phyloP scores from a whole-genome alignment of 2,113 vertebrate genomes.

The Bucco capensis region DNA sequence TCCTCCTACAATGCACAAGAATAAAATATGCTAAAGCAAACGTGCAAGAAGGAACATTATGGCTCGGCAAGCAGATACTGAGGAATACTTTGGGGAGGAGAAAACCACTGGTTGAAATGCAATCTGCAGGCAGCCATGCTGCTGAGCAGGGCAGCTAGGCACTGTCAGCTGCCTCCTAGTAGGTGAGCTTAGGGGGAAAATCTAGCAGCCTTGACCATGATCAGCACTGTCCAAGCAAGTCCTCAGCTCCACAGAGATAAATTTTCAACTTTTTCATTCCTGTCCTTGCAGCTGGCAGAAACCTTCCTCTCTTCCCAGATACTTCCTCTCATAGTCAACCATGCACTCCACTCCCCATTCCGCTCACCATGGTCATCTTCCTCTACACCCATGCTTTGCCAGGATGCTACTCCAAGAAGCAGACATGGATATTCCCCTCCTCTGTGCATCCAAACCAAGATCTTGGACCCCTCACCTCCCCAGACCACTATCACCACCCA shows the following conservation, averaged over 20 bases:
- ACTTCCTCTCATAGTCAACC: not conserved
- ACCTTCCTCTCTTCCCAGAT: not conserved
- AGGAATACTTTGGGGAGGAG: not conserved
- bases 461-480: not conserved
- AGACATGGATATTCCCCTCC: not conserved
- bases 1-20: not conserved
- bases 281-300: not conserved
- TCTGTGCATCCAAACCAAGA: not conserved
- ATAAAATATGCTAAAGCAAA: not conserved
- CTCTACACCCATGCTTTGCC: not conserved
- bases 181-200: not conserved
- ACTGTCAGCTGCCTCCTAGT: not conserved
- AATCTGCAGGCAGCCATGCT: not conserved
- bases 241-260: not conserved
- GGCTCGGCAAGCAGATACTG: not conserved
- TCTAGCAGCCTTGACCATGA: not conserved
- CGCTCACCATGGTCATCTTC: not conserved
- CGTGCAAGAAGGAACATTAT: not conserved
- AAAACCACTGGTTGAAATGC: not conserved
- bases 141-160: not conserved
- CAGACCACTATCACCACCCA: accelerated
- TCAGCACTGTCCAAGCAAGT: not conserved
- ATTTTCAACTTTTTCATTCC: not conserved
- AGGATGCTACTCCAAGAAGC: not conserved
- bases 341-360: accelerated